Conservation (phyloP, 2,888 invertebrate species). For the Drosophila anomelani region DNA sequence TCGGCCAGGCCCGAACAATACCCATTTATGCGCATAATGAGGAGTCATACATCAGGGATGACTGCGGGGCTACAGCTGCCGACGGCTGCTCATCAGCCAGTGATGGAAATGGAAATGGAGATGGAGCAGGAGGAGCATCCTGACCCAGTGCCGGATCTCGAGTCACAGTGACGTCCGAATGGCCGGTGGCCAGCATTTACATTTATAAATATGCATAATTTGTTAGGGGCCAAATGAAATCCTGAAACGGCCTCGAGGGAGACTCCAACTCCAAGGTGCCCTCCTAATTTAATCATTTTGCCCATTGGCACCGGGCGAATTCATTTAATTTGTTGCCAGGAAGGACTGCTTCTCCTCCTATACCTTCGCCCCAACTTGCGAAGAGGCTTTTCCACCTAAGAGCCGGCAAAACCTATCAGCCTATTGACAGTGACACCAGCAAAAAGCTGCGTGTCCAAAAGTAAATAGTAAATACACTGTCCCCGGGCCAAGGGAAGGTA, state of each 20-base stretch:
- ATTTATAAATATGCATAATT: constrained; percentile 65
- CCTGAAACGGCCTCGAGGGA: constrained; percentile 35
- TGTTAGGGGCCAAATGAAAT: constrained; percentile 57
- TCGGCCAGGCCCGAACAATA: constrained; percentile 40
- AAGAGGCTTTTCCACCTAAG: constrained; percentile 2
- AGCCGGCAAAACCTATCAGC: constrained; percentile 40
- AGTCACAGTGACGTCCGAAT: constrained; percentile 3
- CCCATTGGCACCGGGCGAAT: constrained; percentile 44
- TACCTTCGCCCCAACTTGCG: not conserved
- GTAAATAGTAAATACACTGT: constrained; percentile 71
- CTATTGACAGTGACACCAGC: constrained; percentile 58
- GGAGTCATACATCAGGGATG: constrained; percentile 57
- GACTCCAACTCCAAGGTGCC: constrained; percentile 24
- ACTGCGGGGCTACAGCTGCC: constrained; percentile 31
- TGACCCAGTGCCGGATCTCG: not conserved
- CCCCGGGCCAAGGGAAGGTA: constrained; percentile 55
- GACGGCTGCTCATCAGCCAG: constrained; percentile 36
- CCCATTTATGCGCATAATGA: constrained; percentile 70
- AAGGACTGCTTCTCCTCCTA: not conserved
- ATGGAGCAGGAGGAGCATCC: not conserved
- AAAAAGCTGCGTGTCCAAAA: constrained; percentile 70
- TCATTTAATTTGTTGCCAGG: constrained; percentile 46
- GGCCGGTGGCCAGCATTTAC: constrained; percentile 52
- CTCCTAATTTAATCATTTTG: constrained; percentile 73
- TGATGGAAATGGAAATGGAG: constrained; percentile 1